Conservation (phyloP, 2,797 vertebrate genomes). For the Lagocephalus sceleratus region DNA sequence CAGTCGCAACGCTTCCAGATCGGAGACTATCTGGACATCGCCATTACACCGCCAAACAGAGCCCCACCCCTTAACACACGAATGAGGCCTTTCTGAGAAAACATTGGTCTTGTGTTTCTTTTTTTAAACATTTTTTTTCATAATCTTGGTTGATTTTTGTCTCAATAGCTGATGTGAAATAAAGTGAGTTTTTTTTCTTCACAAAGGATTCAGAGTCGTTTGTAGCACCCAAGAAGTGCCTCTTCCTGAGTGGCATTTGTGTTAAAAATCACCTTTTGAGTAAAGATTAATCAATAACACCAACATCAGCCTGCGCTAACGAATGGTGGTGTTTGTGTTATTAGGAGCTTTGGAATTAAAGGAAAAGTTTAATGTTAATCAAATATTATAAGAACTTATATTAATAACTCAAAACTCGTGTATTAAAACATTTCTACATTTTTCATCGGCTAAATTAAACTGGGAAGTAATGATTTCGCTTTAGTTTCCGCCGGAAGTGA, state of each 20-base stretch:
- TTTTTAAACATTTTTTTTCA: conserved; percentile 7
- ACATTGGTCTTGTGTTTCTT: background rate
- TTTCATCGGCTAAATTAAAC: too few species aligned
- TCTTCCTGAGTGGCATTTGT: too few species aligned
- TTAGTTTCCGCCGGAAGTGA: conserved; percentile 10
- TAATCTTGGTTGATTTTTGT: conserved; percentile 19
- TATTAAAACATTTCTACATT: too few species aligned
- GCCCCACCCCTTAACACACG: conserved; percentile 85
- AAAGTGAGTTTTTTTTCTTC: conserved; percentile 39
- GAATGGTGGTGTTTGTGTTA: too few species aligned
- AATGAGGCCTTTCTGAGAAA: conserved; percentile 87
- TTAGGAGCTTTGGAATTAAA: too few species aligned
- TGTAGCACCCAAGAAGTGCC: background rate
- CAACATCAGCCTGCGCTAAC: too few species aligned
- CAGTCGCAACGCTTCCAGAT: conserved; percentile 99
- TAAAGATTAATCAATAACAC: too few species aligned
- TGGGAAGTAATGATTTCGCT: conserved; percentile 31
- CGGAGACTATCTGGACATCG: conserved; percentile 96
- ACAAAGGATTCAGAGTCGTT: background rate
- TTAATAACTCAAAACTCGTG: too few species aligned
- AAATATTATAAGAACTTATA: too few species aligned
- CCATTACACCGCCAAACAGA: conserved; percentile 93
- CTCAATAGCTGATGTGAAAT: conserved; percentile 56
- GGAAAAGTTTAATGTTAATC: too few species aligned
- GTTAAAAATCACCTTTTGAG: too few species aligned